phyloP scores from a whole-genome alignment of 2,113 vertebrate genomes.

The Rynchops niger region DNA sequence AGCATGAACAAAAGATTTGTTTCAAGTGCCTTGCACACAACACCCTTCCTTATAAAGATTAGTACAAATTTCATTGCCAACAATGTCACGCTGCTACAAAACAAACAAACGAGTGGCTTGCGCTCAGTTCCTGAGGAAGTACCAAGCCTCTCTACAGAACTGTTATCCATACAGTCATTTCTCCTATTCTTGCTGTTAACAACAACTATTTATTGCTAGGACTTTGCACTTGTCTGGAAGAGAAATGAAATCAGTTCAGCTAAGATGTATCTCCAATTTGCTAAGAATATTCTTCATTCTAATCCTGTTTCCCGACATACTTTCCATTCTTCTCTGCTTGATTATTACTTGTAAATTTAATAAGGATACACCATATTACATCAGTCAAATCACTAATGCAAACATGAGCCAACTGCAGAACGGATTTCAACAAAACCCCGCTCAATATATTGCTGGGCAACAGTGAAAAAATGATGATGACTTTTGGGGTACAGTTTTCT shows the following conservation, averaged over 20 bases:
- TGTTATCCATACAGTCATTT: background rate
- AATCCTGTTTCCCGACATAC: slow-evolving; percentile 27
- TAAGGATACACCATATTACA: slow-evolving; percentile 26
- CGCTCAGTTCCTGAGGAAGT: background rate
- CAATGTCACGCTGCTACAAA: background rate
- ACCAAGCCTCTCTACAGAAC: background rate
- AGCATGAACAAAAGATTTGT: background rate
- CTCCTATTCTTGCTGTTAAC: background rate
- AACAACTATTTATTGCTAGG: background rate
- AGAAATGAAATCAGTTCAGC: slow-evolving; percentile 19
- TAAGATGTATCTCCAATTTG: background rate
- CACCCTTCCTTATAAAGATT: background rate
- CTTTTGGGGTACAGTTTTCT: background rate
- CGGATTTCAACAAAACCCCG: background rate
- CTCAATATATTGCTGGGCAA: background rate
- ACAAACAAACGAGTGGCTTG: background rate
- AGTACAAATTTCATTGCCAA: background rate
- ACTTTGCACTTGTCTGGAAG: background rate
- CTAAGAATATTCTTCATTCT: slow-evolving; percentile 21
- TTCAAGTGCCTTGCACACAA: background rate
- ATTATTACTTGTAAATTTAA: slow-evolving; percentile 38
- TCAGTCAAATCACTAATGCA: slow-evolving; percentile 23
- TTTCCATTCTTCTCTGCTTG: slow-evolving; percentile 44
- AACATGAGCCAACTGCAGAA: slow-evolving; percentile 8
- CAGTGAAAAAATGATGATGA: background rate